phyloP scores from a whole-genome alignment of 2,888 invertebrate genomes.

The Nymphalis polychloros region DNA sequence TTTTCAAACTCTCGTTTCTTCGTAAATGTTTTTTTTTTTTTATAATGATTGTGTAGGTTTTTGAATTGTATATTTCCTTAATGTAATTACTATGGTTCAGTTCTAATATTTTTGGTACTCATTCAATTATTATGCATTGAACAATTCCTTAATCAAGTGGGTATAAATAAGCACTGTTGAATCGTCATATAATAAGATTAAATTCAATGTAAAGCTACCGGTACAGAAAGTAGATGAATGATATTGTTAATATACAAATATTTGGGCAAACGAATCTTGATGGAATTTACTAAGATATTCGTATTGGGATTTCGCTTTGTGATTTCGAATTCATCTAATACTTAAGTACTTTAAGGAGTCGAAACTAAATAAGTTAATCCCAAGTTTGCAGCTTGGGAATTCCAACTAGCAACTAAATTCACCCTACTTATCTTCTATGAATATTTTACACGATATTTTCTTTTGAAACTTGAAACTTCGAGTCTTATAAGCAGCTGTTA shows the following conservation, averaged over 20 bases:
- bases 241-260: background rate
- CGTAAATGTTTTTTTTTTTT: background rate
- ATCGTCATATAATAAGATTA: no score
- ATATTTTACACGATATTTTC: conserved; percentile 44
- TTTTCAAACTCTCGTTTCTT: background rate
- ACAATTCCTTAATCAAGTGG: no score
- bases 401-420: conserved; percentile 25
- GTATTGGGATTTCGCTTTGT: background rate
- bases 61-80: no score
- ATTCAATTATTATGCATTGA: no score
- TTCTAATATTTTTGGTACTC: no score
- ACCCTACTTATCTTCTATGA: conserved; percentile 32
- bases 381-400: conserved; percentile 3
- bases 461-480: conserved; percentile 43
- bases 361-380: conserved; percentile 2
- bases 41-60: no score
- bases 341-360: background rate
- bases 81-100: no score
- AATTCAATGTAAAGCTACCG: no score
- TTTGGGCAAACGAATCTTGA: background rate
- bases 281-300: background rate
- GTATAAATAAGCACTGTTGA: no score
- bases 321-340: background rate
- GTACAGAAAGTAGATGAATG: no score
- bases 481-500: conserved; percentile 49